Base-by-base conservation (phyloP, 2,113 vertebrate species). In the Fulica atra region DNA sequence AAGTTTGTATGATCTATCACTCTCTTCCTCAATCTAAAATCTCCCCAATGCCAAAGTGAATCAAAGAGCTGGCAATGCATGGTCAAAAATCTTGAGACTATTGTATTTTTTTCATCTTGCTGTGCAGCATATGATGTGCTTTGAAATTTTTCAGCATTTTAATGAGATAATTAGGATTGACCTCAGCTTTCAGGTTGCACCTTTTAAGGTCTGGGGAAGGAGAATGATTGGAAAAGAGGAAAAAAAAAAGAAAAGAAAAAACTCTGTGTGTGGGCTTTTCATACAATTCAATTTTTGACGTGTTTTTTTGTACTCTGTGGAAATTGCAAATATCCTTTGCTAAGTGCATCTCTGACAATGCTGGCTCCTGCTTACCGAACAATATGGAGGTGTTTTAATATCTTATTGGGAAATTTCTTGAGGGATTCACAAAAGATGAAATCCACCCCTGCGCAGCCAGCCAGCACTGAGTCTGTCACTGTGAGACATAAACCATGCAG, bases 61-160 rank as follows among this genome's bases (percentile, higher is more conserved):
- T 10, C 0, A 2, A 15, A 64, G 38, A 56, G 31, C 12, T 57
- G 71, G 48, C 0, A 2, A 50, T 5, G 42, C 24, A 9, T 7
- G 11, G 29, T 10, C 48, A 50, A 24, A 60, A 74, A 16, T 9
- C 51, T 54, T 23, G 57, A 59, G 54, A 42, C 26, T 40, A 21
- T 25, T 38, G 36, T n/a, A 20, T 7, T 1, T 25, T 51, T 69
- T 50, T 20, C 19, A 31, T 19, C 16, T 21, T 35, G 73, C 17
- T 40, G 35, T 17, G 29, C 36, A 24, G 33, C 10, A 19, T 21
- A 14, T 10, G 16, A 31, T 19, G 14, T 7, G 17, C 60, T 81
- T 53, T 38, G 60, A 33, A 14, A 36, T 29, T 48, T n/a, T 70
- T 68, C 66, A 69, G 48, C 29, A 19, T 63, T 82, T 81, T 74